Evolutionary conservation across 2,113 vertebrate genomes (phyloP).

Genomic region (Campylomormyrus numenius): DNA sequence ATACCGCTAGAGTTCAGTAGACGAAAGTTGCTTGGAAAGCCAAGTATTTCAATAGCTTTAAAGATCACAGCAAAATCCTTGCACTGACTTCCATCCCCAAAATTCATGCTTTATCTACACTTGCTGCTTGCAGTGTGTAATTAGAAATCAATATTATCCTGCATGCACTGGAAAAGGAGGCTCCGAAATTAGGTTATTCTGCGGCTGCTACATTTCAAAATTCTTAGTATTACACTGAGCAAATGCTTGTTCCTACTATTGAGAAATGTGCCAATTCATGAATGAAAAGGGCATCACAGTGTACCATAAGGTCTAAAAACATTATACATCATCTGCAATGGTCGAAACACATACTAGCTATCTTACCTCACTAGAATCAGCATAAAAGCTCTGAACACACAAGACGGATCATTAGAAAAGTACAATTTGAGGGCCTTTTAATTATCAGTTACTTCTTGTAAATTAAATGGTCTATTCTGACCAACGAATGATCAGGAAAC

Average conservation of each 20-base stretch:
- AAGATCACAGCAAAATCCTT: neutral
- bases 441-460: neutral
- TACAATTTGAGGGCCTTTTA: neutral
- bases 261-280: neutral
- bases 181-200: neutral
- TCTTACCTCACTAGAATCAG: neutral
- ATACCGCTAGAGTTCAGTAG: neutral
- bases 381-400: neutral
- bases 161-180: neutral
- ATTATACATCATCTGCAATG: neutral
- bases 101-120: neutral
- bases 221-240: neutral
- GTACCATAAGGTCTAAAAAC: neutral
- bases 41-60: neutral
- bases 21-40: neutral
- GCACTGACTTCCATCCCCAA: neutral
- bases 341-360: no score
- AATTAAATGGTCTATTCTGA: neutral
- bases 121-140: neutral
- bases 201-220: neutral
- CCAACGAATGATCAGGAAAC: neutral
- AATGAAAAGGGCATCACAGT: neutral
- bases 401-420: neutral
- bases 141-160: constrained; percentile 3
- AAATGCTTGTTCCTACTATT: neutral